Base-by-base conservation (phyloP, 2,888 invertebrate species). In the Sinohyriopsis cumingii region DNA sequence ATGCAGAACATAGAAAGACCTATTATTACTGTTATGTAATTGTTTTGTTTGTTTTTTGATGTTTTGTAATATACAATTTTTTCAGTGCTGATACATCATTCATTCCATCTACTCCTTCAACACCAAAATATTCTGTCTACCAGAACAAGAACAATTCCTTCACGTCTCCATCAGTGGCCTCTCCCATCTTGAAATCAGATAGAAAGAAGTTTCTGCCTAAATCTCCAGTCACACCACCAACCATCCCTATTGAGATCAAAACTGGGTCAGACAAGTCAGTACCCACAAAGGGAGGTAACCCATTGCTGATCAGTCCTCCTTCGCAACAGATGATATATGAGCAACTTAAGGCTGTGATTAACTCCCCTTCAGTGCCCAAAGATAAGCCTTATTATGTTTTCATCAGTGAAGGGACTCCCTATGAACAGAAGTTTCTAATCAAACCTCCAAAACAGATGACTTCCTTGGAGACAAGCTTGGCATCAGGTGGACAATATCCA, bases 81-180 rank as follows among this genome's bases (percentile, higher is more conserved):
- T 73, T 55, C 73, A 82, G 82, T 63, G 69, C 78, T 15, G 80
- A 82, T 61, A 78, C 79, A 20, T 80, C 82, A 24, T 82, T 82
- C 63, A 79, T 81, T 55, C 81, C 81, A 3, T 61, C 79, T 56
- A 82, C 82, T 15, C 82, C 82, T 12, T 57, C 67, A n/a, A 56
- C 68, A 56, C n/a, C 75, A 55, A 45, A 68, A 63, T 55, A 70
- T 18, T 70, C 76, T 59, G 22, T 73, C 1, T 69, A 75, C 60
- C 69, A 22, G 59, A 25, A 57, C 59, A 20, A 71, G 62, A 12
- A 15, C 15, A 15, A 15, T 12, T 22, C 55, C 22, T 12, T 61
- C 63, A 55, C 28, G 45, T 22, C 33, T 55, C 22, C 22, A 56
- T n/a, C 56, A 59, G 20, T 63, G 67, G 15, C 66, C 69, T 45